A percentile compares a stretch with the other conserved stretches of the same genome.
Conservation (phyloP, 2,888 invertebrate genomes). For the Sinohyriopsis cumingii region DNA sequence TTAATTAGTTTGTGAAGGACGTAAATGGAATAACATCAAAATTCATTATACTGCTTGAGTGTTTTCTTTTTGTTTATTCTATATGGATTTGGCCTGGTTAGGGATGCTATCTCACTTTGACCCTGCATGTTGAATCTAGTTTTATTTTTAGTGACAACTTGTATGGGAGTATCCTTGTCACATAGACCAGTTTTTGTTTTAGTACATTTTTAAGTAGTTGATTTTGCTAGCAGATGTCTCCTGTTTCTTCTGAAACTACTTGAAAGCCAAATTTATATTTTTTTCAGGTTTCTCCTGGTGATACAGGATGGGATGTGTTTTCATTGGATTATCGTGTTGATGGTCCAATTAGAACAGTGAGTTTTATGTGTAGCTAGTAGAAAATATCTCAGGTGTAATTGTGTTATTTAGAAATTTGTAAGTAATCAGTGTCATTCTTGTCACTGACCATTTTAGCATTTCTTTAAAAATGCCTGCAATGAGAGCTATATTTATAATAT, state of each 20-base stretch:
- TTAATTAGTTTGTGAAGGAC: too few species aligned
- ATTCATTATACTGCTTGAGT: too few species aligned
- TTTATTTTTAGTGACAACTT: too few species aligned
- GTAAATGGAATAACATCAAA: too few species aligned
- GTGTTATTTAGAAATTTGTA: not conserved
- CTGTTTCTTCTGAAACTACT: not conserved
- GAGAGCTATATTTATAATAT: not conserved
- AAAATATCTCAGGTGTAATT: not conserved
- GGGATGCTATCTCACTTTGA: too few species aligned
- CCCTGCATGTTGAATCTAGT: too few species aligned
- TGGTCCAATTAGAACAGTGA: constrained; percentile 89
- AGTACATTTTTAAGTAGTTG: too few species aligned
- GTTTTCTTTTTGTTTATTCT: too few species aligned
- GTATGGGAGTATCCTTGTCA: too few species aligned
- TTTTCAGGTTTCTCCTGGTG: constrained; percentile 76
- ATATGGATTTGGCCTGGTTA: too few species aligned
- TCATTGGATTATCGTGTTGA: constrained; percentile 89
- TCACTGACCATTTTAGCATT: not conserved
- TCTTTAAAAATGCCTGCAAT: not conserved
- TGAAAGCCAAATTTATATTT: not conserved
- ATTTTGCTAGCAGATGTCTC: too few species aligned
- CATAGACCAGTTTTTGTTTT: too few species aligned
- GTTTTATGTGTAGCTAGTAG: constrained; percentile 24
- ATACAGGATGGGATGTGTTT: constrained; percentile 93
- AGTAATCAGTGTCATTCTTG: not conserved